Evolutionary conservation across 92 coral and sea anemone species (phyloP).

Genomic region (Actinernus sp.): DNA sequence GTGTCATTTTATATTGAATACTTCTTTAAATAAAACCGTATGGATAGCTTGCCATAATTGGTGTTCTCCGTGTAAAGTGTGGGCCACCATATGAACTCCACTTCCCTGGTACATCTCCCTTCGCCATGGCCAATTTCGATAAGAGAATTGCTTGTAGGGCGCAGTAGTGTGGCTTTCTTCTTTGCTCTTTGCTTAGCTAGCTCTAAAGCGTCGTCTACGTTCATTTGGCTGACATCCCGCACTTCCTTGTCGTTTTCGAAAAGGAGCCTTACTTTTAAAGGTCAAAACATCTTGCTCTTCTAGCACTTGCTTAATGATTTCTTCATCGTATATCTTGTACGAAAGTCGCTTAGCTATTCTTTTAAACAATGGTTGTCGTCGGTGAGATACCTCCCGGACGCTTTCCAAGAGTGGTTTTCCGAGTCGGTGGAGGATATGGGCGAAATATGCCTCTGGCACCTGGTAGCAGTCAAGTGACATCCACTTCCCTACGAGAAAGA

Average conservation of each 20-base stretch:
- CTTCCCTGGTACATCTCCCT: conserved; percentile 45
- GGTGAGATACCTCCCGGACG: conserved; percentile 42
- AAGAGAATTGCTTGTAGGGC: conserved; percentile 24
- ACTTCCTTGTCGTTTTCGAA: conserved; percentile 40
- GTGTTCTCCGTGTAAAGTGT: conserved; percentile 13
- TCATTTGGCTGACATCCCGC: conserved; percentile 35
- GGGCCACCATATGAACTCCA: conserved; percentile 59
- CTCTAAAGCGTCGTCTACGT: conserved; percentile 37
- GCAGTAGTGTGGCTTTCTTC: conserved; percentile 16
- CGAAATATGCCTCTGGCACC: conserved; percentile 47
- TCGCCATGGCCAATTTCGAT: conserved; percentile 45
- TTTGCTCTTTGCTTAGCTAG: conserved; percentile 40
- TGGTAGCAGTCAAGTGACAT: conserved; percentile 42
- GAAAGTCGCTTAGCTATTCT: conserved; percentile 28
- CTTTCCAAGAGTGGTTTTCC: conserved; percentile 27
- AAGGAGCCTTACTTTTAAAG: conserved; percentile 23
- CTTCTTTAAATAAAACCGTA: conserved; percentile 34
- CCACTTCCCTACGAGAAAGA: conserved; percentile 36
- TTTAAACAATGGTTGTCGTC: conserved; percentile 38
- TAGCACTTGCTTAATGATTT: conserved; percentile 19
- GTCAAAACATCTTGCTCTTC: conserved; percentile 26
- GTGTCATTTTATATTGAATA: conserved; percentile 10
- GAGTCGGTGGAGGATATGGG: conserved; percentile 41
- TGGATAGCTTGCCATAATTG: conserved; percentile 40
- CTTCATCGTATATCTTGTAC: conserved; percentile 42